Conservation (phyloP, 1,140 invertebrate genomes). For the Paralvinella palmiformis region DNA sequence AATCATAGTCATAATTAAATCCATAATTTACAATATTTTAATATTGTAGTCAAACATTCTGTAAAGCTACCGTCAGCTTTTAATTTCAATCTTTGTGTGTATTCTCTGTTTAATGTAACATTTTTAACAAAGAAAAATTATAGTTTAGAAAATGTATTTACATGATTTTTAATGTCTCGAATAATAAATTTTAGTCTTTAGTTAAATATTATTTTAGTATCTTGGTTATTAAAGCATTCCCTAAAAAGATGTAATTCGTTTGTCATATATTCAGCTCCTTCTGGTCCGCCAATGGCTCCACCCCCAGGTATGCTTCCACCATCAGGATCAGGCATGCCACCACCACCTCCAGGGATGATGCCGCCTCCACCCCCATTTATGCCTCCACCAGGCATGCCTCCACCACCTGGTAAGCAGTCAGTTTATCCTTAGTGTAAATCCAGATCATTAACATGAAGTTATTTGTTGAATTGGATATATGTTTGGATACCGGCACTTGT, state of each 20-base stretch:
- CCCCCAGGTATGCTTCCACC: conserved; percentile 21
- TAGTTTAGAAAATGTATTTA: too few species aligned
- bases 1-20: not conserved
- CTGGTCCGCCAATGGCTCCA: conserved; percentile 18
- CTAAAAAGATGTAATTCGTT: not conserved
- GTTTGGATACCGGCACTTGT: not conserved
- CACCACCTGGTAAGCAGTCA: conserved; percentile 22
- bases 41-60: too few species aligned
- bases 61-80: too few species aligned
- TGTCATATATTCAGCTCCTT: conserved; percentile 26
- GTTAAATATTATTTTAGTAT: not conserved
- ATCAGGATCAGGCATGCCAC: conserved; percentile 27
- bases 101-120: not conserved
- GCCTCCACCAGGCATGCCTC: conserved; percentile 28
- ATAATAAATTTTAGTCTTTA: not conserved
- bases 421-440: not conserved
- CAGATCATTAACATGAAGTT: not conserved
- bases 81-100: not conserved
- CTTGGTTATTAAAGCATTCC: not conserved
- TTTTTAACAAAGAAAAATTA: not conserved
- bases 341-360: conserved; percentile 52
- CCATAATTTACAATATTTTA: not conserved
- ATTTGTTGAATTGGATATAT: conserved; percentile 10
- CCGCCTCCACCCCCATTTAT: conserved; percentile 28
- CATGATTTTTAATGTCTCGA: not conserved